These are phyloP conservation scores for Myotis lucifugus DNA, from an alignment of 2,113 vertebrate genomes.

Conservation along the genomic window DNA sequence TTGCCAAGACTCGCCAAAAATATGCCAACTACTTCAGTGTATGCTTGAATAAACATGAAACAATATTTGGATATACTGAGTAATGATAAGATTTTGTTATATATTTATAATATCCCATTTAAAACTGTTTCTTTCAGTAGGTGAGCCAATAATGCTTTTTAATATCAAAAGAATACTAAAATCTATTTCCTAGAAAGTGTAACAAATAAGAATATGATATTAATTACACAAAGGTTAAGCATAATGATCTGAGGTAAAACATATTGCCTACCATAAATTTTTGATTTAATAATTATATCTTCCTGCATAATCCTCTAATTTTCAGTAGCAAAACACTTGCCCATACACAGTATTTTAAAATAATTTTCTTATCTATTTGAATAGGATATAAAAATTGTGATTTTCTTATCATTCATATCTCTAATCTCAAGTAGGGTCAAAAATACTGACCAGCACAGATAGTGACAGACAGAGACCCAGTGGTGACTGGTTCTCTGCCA, in stretches of 20 bases:
- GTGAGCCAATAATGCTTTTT: neutral
- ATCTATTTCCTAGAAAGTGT: neutral
- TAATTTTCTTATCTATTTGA: neutral
- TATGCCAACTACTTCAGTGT: conserved; percentile 9
- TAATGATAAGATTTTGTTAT: conserved; percentile 43
- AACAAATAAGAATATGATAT: neutral
- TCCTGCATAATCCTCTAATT: neutral
- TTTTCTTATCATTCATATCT: conserved; percentile 26
- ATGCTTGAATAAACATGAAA: conserved; percentile 56
- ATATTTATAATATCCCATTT: conserved; percentile 12
- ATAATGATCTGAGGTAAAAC: conserved; percentile 40
- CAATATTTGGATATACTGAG: conserved; percentile 64
- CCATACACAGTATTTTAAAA: conserved; percentile 6
- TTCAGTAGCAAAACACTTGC: neutral
- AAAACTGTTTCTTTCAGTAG: neutral
- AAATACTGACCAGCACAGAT: neutral
- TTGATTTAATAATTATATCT: conserved; percentile 29
- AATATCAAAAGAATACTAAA: conserved; percentile 35
- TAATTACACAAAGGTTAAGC: conserved; percentile 41
- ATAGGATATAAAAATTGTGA: neutral
- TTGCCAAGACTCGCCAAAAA: conserved; percentile 65
- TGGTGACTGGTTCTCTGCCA: neutral
- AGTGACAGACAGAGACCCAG: neutral
- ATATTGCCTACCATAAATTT: neutral
- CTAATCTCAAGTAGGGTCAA: neutral